Evolutionary conservation across 2,113 vertebrate species (phyloP), one percentile per base, ranked within the genome.

Genomic region (Hippocampus mohnikei): DNA sequence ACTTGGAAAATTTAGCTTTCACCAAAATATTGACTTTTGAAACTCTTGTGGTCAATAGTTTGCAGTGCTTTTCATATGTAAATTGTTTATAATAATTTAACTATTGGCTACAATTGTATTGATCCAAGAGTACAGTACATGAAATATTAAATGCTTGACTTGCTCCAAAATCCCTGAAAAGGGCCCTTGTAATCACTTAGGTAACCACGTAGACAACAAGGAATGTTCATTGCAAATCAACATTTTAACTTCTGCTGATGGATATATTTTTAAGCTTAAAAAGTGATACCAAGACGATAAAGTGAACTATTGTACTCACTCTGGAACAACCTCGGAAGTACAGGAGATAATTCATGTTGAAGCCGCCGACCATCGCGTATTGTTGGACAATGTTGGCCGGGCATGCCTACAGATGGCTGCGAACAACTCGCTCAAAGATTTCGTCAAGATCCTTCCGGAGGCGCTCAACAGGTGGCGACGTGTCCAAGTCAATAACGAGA

Each of bases 301-400:
- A 29, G 7, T 18, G 21, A 18, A 3, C 11, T 18, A 8, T 25
- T 56, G 1, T 62, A 88, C 88, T 90, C 73, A 90, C 88, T 78
- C 72, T 84, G 76, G 50, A 67, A 50, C 67, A 85, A 81, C 68
- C 62, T 80, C 77, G 52, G 44, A 85, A 71, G 67, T 84, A 74
- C 1, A 80, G 0, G 60, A 83, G 63, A 52, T 74, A 61, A 33
- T 65, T 81, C 83, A 88, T 88, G 41, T 27, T 74, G 71, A 62
- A 33, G 48, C 20, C 2, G n/a, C 3, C 63, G 37, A 71, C 66
- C 76, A 46, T 65, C 73, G 58, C 65, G 9, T 56, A 63, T n/a
- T 33, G 13, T 41, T 23, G 29, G 56, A 37, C 9, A 21, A 20
- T 20, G 79, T 72, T 23, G 63, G 65, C 44, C 15, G 12, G 7